These are phyloP conservation scores for Fistularia commersonii DNA, from an alignment of 2,797 vertebrate genomes.

Conservation along the genomic window DNA sequence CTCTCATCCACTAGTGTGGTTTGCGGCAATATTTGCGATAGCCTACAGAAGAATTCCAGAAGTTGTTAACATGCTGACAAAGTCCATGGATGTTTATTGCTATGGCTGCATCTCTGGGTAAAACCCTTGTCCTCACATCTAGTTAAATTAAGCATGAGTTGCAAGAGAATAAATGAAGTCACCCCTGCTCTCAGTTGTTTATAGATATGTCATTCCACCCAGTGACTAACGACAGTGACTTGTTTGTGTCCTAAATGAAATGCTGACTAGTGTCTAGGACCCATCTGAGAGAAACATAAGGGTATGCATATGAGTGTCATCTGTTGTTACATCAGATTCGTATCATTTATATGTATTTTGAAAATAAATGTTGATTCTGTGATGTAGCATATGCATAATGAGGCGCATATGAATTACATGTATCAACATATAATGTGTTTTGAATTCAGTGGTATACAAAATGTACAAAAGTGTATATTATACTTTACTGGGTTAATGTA, in stretches of 20 bases:
- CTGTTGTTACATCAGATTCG: neutral
- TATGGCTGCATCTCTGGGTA: slow-evolving; percentile 35
- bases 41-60: slow-evolving; percentile 39
- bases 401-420: no score
- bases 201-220: slow-evolving; percentile 39
- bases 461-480: no score
- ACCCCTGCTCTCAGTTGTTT: slow-evolving; percentile 55
- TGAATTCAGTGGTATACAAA: no score
- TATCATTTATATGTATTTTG: no score
- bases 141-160: slow-evolving; percentile 60
- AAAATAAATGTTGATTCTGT: no score
- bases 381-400: no score
- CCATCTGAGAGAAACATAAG: slow-evolving; percentile 3
- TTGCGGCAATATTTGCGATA: slow-evolving; percentile 31
- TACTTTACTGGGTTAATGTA: no score
- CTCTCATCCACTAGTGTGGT: slow-evolving; percentile 50
- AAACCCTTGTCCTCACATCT: slow-evolving; percentile 57
- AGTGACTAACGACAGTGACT: slow-evolving; percentile 50
- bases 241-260: slow-evolving; percentile 58
- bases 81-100: slow-evolving; percentile 38
- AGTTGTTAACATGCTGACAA: slow-evolving; percentile 71
- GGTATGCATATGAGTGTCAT: slow-evolving; percentile 7
- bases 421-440: no score
- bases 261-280: slow-evolving; percentile 33
- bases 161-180: slow-evolving; percentile 42